These are phyloP conservation scores for Penelope pileata DNA, from an alignment of 2,113 vertebrate species.

Conservation along the genomic window DNA sequence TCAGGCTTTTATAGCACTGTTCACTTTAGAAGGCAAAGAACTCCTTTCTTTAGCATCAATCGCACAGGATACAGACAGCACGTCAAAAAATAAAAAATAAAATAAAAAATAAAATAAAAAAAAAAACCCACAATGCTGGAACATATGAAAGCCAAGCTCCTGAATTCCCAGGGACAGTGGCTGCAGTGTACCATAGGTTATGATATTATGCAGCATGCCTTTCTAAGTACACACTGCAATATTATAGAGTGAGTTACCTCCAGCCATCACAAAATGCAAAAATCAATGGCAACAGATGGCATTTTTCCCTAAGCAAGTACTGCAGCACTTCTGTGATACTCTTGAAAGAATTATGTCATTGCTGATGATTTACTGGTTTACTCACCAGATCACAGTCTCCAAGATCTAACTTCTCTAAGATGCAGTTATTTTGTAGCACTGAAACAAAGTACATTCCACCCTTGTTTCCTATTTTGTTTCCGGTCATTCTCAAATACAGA, in stretches of 20 bases:
- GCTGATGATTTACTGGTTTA: conserved; percentile 2
- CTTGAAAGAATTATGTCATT: background rate
- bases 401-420: conserved; percentile 86
- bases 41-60: background rate
- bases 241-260: background rate
- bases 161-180: background rate
- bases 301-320: background rate
- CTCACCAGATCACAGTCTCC: conserved; percentile 89
- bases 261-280: background rate
- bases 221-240: background rate
- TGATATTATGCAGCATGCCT: background rate
- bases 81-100: background rate
- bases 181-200: background rate
- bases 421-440: conserved; percentile 85
- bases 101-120: background rate
- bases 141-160: background rate
- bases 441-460: conserved; percentile 86
- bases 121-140: background rate
- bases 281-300: background rate
- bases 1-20: background rate
- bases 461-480: conserved; percentile 86
- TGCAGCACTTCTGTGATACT: background rate
- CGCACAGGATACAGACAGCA: background rate
- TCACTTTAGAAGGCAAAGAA: background rate
- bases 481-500: conserved; percentile 84